A percentile compares a stretch with the other conserved stretches of the same genome.
Conservation (phyloP, 2,888 invertebrate species). For the Tridacna gigas region DNA sequence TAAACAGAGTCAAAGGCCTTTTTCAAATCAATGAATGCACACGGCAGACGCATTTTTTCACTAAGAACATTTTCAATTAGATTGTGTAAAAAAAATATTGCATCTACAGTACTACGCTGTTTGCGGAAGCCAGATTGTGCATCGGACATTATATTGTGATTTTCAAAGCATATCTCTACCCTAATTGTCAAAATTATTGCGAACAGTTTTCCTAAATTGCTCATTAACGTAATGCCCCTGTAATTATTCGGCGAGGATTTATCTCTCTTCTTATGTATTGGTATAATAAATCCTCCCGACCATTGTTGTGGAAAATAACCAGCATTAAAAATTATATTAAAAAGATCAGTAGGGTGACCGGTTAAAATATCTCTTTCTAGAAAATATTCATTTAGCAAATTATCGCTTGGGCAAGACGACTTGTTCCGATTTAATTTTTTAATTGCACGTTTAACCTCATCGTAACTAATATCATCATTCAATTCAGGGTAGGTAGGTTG, state of each 20-base stretch:
- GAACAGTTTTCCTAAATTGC: too few relatives aligned
- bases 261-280: too few relatives aligned
- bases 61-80: neutral
- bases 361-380: neutral
- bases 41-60: neutral
- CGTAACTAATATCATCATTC: too few relatives aligned
- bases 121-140: neutral
- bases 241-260: too few relatives aligned
- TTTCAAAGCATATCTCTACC: neutral
- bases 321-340: neutral
- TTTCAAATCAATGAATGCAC: neutral
- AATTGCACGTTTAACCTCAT: too few relatives aligned
- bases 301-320: conserved; percentile 2
- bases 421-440: too few relatives aligned
- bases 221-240: too few relatives aligned
- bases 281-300: neutral
- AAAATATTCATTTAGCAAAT: neutral
- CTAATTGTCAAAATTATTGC: too few relatives aligned
- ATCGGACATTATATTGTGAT: neutral
- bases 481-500: too few relatives aligned
- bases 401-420: neutral
- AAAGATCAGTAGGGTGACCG: neutral
- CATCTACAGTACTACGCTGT: neutral
- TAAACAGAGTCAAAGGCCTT: neutral
- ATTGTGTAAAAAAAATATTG: neutral